phyloP scores from a whole-genome alignment of 2,888 invertebrate species.

The Catonia carolina region DNA sequence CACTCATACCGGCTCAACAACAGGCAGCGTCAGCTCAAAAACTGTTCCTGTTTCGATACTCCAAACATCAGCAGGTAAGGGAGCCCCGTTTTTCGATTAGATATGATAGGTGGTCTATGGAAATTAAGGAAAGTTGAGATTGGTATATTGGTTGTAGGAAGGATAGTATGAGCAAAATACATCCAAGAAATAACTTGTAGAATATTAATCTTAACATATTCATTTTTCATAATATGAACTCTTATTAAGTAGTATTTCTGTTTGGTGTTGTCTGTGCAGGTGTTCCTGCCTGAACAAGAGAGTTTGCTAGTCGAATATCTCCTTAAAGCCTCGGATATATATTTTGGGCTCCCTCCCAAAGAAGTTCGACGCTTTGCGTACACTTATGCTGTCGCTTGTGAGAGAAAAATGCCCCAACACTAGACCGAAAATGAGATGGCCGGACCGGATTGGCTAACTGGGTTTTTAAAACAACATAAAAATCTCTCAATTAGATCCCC shows the following conservation, averaged over 20 bases:
- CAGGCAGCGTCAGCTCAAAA: not conserved
- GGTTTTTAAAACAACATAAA: slow-evolving; percentile 1
- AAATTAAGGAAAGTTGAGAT: no score
- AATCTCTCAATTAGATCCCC: slow-evolving; percentile 12
- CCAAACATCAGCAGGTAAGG: not conserved
- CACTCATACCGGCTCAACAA: not conserved
- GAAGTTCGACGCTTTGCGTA: slow-evolving; percentile 28
- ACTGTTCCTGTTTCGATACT: not conserved
- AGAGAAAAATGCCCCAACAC: slow-evolving; percentile 22
- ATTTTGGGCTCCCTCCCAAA: slow-evolving; percentile 27
- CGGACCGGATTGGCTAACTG: slow-evolving; percentile 14
- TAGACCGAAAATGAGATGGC: slow-evolving; percentile 27
- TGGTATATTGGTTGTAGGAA: no score
- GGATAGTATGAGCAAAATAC: no score
- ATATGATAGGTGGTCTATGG: no score
- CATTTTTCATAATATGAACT: not conserved
- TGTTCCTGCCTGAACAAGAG: slow-evolving; percentile 29
- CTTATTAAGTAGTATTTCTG: no score
- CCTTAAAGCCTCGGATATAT: slow-evolving; percentile 25
- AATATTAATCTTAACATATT: not conserved
- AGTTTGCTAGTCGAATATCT: slow-evolving; percentile 26
- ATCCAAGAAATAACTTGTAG: no score
- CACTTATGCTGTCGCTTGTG: slow-evolving; percentile 26
- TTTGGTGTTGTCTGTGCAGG: slow-evolving; percentile 20
- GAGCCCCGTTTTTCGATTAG: no score